Conservation (phyloP, 2,797 vertebrate species). For the Propithecus deckenii region DNA sequence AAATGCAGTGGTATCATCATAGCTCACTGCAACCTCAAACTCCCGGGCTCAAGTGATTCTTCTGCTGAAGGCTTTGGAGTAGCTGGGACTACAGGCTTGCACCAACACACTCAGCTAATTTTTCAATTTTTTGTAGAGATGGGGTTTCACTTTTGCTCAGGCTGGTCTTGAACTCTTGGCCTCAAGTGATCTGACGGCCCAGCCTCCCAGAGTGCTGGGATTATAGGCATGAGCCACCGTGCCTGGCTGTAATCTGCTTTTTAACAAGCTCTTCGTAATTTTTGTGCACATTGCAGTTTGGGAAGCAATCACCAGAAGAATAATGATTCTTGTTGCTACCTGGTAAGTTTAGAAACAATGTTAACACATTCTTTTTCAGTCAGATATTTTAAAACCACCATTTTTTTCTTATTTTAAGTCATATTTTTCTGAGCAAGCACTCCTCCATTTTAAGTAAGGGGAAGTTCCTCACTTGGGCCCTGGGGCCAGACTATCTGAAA, state of each 20-base stretch:
- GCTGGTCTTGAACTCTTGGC: neutral
- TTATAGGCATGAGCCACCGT: too few species aligned
- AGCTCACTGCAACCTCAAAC: neutral
- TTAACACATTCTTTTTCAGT: conserved; percentile 18
- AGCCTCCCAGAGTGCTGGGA: neutral
- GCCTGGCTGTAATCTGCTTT: too few species aligned
- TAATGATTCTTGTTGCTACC: neutral
- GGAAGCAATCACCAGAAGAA: neutral
- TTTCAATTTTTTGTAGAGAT: neutral
- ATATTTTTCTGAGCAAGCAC: neutral
- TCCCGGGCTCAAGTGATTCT: neutral
- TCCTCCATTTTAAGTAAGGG: neutral
- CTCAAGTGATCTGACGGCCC: neutral
- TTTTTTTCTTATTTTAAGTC: neutral
- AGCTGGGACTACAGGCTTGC: neutral
- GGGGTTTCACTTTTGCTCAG: neutral
- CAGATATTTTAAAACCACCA: neutral
- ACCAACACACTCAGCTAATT: neutral
- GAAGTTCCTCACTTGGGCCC: neutral
- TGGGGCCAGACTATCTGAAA: neutral
- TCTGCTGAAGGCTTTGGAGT: neutral
- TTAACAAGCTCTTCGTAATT: neutral
- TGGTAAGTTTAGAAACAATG: conserved; percentile 36
- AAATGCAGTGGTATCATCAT: neutral
- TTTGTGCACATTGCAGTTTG: neutral